Conservation (phyloP, 1,140 invertebrate genomes). For the Halyomorpha halys region DNA sequence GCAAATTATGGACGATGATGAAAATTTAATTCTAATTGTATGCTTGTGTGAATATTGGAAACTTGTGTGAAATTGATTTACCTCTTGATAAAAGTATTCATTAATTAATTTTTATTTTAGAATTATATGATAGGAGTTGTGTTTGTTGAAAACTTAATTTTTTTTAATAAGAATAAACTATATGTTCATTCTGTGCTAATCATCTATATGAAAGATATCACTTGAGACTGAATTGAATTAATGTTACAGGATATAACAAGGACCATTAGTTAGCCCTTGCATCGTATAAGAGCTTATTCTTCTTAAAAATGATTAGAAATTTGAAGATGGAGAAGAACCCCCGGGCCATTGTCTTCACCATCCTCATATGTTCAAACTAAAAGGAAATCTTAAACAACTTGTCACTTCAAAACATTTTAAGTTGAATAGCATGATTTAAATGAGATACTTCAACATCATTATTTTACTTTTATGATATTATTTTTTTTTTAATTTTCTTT, state of each 20-base stretch:
- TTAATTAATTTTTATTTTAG: too few relatives aligned
- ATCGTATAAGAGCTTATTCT: conserved; percentile 31
- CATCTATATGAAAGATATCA: neutral
- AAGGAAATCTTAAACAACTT: conserved; percentile 1
- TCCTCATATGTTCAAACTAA: neutral
- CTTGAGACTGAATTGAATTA: too few relatives aligned
- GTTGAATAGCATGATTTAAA: neutral
- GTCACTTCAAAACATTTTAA: neutral
- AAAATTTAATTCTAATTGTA: too few relatives aligned
- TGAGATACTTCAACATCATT: neutral
- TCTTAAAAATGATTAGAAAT: conserved; percentile 27
- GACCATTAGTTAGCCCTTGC: neutral
- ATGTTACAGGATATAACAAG: too few relatives aligned
- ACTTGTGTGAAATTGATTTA: too few relatives aligned
- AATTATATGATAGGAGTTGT: too few relatives aligned
- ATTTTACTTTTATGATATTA: neutral
- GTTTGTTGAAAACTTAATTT: too few relatives aligned
- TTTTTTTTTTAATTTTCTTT: neutral
- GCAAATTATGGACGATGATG: too few relatives aligned
- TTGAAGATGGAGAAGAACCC: neutral
- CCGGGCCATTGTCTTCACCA: neutral
- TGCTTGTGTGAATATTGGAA: too few relatives aligned
- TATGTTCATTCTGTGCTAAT: too few relatives aligned
- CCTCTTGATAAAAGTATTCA: too few relatives aligned
- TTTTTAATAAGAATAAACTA: too few relatives aligned